Percentiles rank a stretch among this genome's conserved stretches.
These are phyloP conservation scores for Hydraecia micacea DNA, from an alignment of 2,888 invertebrate species.

Conservation along the genomic window DNA sequence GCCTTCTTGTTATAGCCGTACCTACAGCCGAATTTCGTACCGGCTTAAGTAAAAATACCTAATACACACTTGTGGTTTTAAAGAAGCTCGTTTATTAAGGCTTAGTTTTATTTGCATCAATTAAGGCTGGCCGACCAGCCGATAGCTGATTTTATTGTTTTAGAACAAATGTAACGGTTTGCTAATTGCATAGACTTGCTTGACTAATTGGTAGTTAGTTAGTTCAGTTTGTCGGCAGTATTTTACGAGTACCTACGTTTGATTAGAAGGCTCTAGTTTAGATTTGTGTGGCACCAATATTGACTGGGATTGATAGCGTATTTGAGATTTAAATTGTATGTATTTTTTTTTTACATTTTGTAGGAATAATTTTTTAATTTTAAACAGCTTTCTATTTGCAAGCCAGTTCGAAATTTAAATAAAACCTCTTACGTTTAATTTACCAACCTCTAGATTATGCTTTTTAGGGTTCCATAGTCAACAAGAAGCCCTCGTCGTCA, in stretches of 20 bases:
- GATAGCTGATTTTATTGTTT: slow-evolving; percentile 60
- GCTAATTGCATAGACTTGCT: slow-evolving; percentile 44
- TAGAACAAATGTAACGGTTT: slow-evolving; percentile 41
- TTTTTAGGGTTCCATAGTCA: too few species aligned
- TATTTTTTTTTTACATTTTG: not conserved
- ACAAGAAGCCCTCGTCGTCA: too few species aligned
- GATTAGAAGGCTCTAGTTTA: not conserved
- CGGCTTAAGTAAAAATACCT: not conserved
- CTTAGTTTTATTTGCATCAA: slow-evolving; percentile 52
- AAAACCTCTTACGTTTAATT: too few species aligned
- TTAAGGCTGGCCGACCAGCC: slow-evolving; percentile 39
- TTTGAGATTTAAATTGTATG: not conserved
- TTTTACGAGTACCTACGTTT: slow-evolving; percentile 22
- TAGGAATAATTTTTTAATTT: not conserved
- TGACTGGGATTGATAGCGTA: not conserved
- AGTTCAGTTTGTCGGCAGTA: slow-evolving; percentile 30
- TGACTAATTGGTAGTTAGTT: slow-evolving; percentile 53
- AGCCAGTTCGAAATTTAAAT: too few species aligned
- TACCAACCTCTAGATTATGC: not conserved
- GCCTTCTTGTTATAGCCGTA: not conserved
- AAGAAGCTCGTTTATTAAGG: too few species aligned
- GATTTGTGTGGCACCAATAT: not conserved
- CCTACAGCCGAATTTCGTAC: not conserved
- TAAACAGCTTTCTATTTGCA: too few species aligned
- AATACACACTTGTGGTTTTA: too few species aligned